Evolutionary conservation across 2,888 invertebrate genomes (phyloP).

Genomic region (Mylabris sibirica): DNA sequence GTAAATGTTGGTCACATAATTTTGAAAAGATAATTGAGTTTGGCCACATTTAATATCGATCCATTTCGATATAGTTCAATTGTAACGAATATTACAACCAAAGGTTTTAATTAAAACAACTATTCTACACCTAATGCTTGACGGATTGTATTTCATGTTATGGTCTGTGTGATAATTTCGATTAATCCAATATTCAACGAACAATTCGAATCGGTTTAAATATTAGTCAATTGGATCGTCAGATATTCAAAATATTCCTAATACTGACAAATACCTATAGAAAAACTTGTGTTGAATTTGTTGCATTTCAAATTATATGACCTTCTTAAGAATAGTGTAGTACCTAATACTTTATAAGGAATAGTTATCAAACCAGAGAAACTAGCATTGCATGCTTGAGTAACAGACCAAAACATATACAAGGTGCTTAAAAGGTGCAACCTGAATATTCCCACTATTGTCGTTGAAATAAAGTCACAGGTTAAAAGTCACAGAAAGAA

Average conservation of each 20-base stretch:
- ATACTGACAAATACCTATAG: not conserved
- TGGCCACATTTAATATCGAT: constrained; percentile 5
- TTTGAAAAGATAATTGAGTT: constrained; percentile 5
- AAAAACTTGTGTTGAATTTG: not conserved
- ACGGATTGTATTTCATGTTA: constrained; percentile 5
- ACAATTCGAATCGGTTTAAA: not conserved
- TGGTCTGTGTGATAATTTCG: constrained; percentile 5
- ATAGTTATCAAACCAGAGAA: constrained; percentile 23
- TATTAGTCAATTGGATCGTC: not conserved
- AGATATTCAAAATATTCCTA: not conserved
- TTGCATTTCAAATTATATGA: too few species aligned
- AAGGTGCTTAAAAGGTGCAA: constrained; percentile 26
- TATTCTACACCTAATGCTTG: constrained; percentile 2
- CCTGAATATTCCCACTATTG: constrained; percentile 35
- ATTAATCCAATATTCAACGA: not conserved
- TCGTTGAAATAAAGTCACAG: constrained; percentile 17
- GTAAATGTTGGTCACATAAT: not conserved
- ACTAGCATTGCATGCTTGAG: constrained; percentile 33
- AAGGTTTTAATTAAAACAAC: constrained; percentile 5
- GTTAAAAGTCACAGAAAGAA: constrained; percentile 8
- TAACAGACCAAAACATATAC: constrained; percentile 23
- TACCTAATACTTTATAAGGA: not conserved
- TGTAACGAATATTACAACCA: not conserved
- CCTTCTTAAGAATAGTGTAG: too few species aligned
- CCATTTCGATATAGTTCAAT: not conserved